Conservation (phyloP, 2,113 vertebrate species). For the Nyctibius bracteatus region DNA sequence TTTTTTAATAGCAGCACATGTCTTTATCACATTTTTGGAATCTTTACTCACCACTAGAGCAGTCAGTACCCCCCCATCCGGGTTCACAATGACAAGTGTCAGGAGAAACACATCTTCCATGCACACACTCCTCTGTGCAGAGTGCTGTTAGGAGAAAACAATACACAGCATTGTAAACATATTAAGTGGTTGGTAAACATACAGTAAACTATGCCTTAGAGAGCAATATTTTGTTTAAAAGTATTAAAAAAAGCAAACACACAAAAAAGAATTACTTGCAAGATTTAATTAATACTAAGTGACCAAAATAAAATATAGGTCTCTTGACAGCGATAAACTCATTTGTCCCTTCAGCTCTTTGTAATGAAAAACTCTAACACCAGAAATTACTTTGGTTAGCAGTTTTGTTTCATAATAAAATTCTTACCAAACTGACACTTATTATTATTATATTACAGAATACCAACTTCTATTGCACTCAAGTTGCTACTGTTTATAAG, state of each 20-base stretch:
- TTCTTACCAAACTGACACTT: conserved; percentile 48
- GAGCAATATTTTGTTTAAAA: conserved; percentile 9
- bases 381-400: conserved; percentile 29
- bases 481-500: not conserved
- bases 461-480: conserved; percentile 6
- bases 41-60: conserved; percentile 95
- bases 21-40: not conserved
- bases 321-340: not conserved
- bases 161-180: not conserved
- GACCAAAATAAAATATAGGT: conserved; percentile 17
- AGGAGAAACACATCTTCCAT: conserved; percentile 93
- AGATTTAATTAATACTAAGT: conserved; percentile 45
- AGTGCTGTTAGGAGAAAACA: conserved; percentile 77
- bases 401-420: not conserved
- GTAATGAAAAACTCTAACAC: not conserved
- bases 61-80: conserved; percentile 96
- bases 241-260: not conserved
- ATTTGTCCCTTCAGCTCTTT: not conserved
- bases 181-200: not conserved
- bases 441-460: conserved; percentile 61
- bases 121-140: conserved; percentile 94
- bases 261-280: not conserved
- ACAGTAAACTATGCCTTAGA: not conserved
- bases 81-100: conserved; percentile 98
- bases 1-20: not conserved